Base-by-base conservation (phyloP, 2,888 invertebrate species). In the Drosophila lutescens region DNA sequence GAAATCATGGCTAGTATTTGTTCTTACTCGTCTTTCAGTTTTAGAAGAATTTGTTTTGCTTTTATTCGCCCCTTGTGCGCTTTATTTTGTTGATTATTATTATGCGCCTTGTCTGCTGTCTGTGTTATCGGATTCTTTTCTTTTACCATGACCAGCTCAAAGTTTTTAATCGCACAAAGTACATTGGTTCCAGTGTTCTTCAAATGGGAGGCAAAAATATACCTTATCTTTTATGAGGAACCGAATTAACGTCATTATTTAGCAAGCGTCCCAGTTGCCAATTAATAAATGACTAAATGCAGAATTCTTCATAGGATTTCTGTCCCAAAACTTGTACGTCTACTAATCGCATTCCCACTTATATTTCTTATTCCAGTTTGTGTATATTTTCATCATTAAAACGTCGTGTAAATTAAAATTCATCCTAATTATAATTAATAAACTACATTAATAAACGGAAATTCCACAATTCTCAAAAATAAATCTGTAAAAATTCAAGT, bases 351-450 rank as follows among this genome's bases (percentile, higher is more conserved):
- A 9, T 26, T 44, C 38, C 0, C 10, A 6, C 4, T 34, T 17
- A 1, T 15, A 12, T 63, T 55, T 87, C 17, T 82, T 77, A 57
- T 85, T 85, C 6, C 85, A 85, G 85, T 88, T 85, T 83, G 88
- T 85, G 88, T 88, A 85, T 85, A 83, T 84, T 86, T 86, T 86
- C 88, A 86, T 85, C 88, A 86, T 85, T 79, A 76, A 74, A 80
- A 73, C 86, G 86, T 75, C 86, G 88, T 88, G 85, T 88, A 88
- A 74, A 85, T 86, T 88, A 76, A 86, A 78, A 77, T 87, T 72
- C 85, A 85, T 88, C 77, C 71, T 85, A 83, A 75, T 83, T 85
- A 83, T 88, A 88, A 86, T 80, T 80, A 68, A 82, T 74, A 75
- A 69, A 74, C 41, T 73, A 76, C 73, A 80, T 85, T 78, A 74